phyloP scores from a whole-genome alignment of 2,113 vertebrate genomes.

The Eidolon helvum region DNA sequence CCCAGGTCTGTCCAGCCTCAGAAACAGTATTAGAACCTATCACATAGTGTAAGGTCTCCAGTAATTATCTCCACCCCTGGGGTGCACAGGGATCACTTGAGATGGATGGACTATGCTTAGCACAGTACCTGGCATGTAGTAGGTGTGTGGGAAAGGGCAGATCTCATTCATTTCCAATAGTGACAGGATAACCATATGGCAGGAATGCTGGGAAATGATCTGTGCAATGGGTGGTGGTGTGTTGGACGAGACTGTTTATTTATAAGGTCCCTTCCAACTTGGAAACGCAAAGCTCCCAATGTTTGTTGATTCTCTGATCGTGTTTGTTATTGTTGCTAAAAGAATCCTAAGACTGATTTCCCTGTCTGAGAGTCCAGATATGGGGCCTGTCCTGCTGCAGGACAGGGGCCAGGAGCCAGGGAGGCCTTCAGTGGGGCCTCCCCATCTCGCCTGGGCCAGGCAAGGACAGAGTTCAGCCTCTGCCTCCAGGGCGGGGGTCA shows the following conservation, averaged over 20 bases:
- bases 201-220: not conserved
- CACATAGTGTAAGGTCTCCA: not conserved
- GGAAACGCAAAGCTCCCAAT: slow-evolving; percentile 28
- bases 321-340: slow-evolving; percentile 65
- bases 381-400: not conserved
- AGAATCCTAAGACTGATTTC: slow-evolving; percentile 36
- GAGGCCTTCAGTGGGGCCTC: not conserved
- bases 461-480: not conserved
- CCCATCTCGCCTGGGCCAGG: not conserved
- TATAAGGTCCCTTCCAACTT: slow-evolving; percentile 53
- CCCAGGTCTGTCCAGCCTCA: not conserved
- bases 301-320: slow-evolving; percentile 64
- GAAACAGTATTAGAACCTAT: not conserved
- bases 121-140: not conserved
- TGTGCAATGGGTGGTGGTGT: not conserved
- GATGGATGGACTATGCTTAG: not conserved
- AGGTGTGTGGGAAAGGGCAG: not conserved
- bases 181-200: not conserved
- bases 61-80: not conserved
- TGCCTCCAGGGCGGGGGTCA: not conserved
- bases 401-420: not conserved
- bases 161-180: not conserved
- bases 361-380: slow-evolving; percentile 39
- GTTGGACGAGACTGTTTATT: not conserved
- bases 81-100: too few relatives aligned